phyloP scores from a whole-genome alignment of 2,888 invertebrate genomes.

The Chrysodeixis includens region DNA sequence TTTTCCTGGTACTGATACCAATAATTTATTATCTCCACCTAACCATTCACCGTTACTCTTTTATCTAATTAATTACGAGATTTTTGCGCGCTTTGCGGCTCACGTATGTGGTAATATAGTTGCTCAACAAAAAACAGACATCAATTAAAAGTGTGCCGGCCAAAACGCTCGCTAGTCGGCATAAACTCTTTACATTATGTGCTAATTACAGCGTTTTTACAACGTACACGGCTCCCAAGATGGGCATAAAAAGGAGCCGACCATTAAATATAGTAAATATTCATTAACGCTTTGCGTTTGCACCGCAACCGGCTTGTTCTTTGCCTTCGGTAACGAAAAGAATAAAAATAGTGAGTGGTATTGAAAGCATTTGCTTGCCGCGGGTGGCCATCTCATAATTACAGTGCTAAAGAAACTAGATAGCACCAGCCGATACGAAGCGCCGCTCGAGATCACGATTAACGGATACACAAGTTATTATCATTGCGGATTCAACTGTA shows the following conservation, averaged over 20 bases:
- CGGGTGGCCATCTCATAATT: conserved; percentile 69
- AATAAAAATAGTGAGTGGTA: conserved; percentile 41
- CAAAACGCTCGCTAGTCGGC: conserved; percentile 38
- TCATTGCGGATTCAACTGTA: conserved; percentile 18
- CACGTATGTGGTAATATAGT: conserved; percentile 17
- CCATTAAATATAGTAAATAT: conserved; percentile 72
- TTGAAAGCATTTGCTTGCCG: conserved; percentile 62
- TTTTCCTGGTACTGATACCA: background rate
- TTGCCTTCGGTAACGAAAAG: conserved; percentile 57
- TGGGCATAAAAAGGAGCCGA: conserved; percentile 62
- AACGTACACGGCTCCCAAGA: conserved; percentile 47
- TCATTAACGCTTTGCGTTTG: conserved; percentile 69
- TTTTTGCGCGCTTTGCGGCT: background rate
- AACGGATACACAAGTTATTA: conserved; percentile 31
- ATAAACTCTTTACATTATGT: conserved; percentile 59
- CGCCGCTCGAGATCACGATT: conserved; percentile 29
- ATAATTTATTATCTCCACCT: background rate
- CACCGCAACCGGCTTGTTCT: conserved; percentile 63
- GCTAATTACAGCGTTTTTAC: conserved; percentile 63
- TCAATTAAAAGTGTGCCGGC: conserved; percentile 55
- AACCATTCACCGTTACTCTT: background rate
- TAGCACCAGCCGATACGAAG: conserved; percentile 53
- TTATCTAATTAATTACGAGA: background rate
- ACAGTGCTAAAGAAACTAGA: conserved; percentile 56
- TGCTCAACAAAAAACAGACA: conserved; percentile 41